Base-by-base conservation (phyloP, 2,797 vertebrate species). In the Nyctalus aviator region DNA sequence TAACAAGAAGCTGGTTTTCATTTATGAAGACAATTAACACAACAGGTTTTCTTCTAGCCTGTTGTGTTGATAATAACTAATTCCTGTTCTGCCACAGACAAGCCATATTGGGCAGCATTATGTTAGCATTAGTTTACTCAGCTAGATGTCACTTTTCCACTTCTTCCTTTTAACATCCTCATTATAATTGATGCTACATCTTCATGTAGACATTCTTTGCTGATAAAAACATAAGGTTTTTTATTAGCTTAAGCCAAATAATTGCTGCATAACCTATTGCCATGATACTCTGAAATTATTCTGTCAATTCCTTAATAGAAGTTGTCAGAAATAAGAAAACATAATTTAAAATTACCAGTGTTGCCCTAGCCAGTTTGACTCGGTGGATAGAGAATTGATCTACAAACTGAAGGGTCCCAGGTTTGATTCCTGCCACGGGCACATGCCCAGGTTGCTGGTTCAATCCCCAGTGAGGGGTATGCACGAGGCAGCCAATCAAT, bases 31-130 rank as follows among this genome's bases (percentile, higher is more conserved):
- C 35, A 96, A 90, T 94, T 94, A 96, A 87, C 13, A 55, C 27
- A 32, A 78, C 2, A 1, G 0, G 0, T 71, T 95, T 91, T 91
- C 44, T 93, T 89, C 71, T 21, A 77, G 48, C 59, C 68, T 81
- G 0, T 68, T 96, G 72, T 88, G 35, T 6, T 86, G 48, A 95
- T 85, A 94, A 95, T 91, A 97, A 94, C 84, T 90, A 85, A 90
- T 0, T 6, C 27, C 14, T 93, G 73, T 72, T 87, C 88, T 30
- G 13, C 48, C 25, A 90, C 15, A 71, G 50, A 62, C 2, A 27
- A 73, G 5, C 62, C 84, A 94, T 84, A 75, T 44, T 84, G 17
- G 78, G n/a, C 69, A 83, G 32, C 14, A 66, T n/a, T 55, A 66
- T 64, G 25, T 59, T 84, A 57, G 21, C 83, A 73, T 23, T 14